Conservation (phyloP, 92 coral and sea anemone genomes). For the Actinernus sp. region DNA sequence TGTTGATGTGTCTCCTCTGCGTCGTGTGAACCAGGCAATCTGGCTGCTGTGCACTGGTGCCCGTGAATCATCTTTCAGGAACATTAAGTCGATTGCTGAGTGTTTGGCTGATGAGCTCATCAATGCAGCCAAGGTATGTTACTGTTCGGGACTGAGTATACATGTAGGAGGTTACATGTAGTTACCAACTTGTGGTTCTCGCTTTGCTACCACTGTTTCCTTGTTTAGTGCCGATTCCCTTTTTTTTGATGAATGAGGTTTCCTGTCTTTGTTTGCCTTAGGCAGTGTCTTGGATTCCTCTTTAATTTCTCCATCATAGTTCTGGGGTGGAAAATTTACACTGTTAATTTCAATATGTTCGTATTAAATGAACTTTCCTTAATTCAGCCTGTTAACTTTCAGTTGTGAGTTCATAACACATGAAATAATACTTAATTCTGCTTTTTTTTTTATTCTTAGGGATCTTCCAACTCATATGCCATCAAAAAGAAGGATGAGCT, state of each 20-base stretch:
- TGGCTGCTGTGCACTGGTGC: conserved; percentile 99
- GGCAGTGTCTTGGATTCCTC: too few species aligned
- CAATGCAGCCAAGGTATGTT: conserved; percentile 97
- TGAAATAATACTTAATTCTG: background rate
- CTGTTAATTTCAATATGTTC: too few species aligned
- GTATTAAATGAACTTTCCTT: too few species aligned
- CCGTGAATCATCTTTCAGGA: conserved; percentile 96
- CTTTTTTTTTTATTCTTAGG: conserved; percentile 49
- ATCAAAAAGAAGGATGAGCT: conserved; percentile 99
- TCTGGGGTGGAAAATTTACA: too few species aligned
- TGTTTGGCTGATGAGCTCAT: conserved; percentile 99
- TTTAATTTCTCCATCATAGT: background rate
- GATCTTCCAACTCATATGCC: conserved; percentile 99
- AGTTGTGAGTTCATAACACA: too few species aligned
- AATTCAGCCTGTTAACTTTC: too few species aligned
- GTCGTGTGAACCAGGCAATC: conserved; percentile 99
- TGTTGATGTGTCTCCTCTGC: conserved; percentile 98
- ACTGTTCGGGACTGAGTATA: background rate
- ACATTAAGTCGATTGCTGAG: conserved; percentile 99
- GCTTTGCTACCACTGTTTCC: background rate
- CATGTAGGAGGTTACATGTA: too few species aligned
- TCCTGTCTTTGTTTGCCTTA: too few species aligned
- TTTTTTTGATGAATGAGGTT: too few species aligned
- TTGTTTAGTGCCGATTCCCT: too few species aligned
- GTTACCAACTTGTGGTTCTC: too few species aligned